These are phyloP conservation scores for Globia sparganii DNA, from an alignment of 2,888 invertebrate species.

Conservation along the genomic window DNA sequence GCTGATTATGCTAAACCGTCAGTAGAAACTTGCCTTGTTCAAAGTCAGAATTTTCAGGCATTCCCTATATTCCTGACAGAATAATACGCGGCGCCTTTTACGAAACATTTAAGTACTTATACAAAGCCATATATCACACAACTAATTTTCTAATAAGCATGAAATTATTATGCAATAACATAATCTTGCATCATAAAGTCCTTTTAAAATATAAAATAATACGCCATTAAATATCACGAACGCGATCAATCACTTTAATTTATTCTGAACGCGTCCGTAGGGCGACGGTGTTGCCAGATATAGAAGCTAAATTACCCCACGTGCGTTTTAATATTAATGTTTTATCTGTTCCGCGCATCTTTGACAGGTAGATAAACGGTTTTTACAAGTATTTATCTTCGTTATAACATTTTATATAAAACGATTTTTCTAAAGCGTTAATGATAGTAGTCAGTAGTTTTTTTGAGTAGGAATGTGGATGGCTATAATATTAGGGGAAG, in stretches of 20 bases:
- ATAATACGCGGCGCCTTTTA: neutral
- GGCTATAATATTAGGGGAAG: neutral
- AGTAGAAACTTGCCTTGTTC: no score
- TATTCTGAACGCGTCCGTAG: constrained; percentile 56
- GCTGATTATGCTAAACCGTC: neutral
- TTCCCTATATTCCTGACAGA: neutral
- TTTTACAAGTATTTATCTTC: neutral
- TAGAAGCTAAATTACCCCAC: constrained; percentile 56
- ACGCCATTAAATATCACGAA: constrained; percentile 54
- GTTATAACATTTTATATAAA: neutral
- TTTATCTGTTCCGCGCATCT: constrained; percentile 23
- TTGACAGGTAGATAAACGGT: constrained; percentile 34
- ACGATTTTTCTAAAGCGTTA: neutral
- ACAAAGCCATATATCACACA: neutral
- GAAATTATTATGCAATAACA: constrained; percentile 25
- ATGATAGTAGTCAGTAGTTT: neutral
- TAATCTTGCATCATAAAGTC: constrained; percentile 43
- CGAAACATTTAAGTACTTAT: neutral
- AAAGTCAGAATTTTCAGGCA: neutral
- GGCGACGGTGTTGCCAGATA: constrained; percentile 61
- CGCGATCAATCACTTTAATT: constrained; percentile 64
- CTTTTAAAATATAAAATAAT: constrained; percentile 51
- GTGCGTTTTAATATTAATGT: constrained; percentile 37
- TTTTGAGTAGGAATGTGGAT: neutral
- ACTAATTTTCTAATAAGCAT: constrained; percentile 4